Evolutionary conservation across 2,888 invertebrate species (phyloP).

Genomic region (Chelonus formosanus): DNA sequence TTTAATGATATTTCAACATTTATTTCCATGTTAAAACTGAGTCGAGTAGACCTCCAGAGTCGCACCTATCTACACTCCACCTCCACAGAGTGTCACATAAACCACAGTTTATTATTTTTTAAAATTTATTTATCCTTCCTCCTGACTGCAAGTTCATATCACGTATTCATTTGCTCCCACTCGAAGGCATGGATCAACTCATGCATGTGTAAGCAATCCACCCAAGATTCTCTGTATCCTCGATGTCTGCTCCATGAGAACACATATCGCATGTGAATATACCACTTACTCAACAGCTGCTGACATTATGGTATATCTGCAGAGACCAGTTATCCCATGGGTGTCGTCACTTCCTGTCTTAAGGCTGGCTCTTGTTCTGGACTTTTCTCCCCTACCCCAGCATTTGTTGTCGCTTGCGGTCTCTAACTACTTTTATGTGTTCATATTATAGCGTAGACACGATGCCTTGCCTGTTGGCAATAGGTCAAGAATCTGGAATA

Average conservation of each 20-base stretch:
- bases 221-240: slow-evolving; percentile 36
- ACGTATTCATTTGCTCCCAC: slow-evolving; percentile 22
- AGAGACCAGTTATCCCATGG: slow-evolving; percentile 43
- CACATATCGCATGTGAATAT: slow-evolving; percentile 33
- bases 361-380: slow-evolving; percentile 37
- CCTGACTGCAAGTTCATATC: neutral
- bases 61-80: too few species aligned
- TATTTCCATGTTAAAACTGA: too few species aligned
- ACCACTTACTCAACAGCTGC: slow-evolving; percentile 59
- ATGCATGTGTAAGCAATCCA: slow-evolving; percentile 39
- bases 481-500: slow-evolving; percentile 36
- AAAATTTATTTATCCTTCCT: too few species aligned
- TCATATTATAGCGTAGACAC: slow-evolving; percentile 11
- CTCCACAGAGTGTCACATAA: too few species aligned
- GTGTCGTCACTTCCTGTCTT: slow-evolving; percentile 58
- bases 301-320: slow-evolving; percentile 38
- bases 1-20: too few species aligned
- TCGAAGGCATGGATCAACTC: neutral
- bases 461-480: slow-evolving; percentile 32
- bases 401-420: slow-evolving; percentile 4
- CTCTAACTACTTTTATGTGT: neutral
- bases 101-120: neutral
- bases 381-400: slow-evolving; percentile 11
- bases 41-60: too few species aligned
- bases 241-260: slow-evolving; percentile 21